Evolutionary conservation across 2,113 vertebrate species (phyloP), one percentile per base, ranked within the genome.

Genomic region (Cheilinus undulatus): DNA sequence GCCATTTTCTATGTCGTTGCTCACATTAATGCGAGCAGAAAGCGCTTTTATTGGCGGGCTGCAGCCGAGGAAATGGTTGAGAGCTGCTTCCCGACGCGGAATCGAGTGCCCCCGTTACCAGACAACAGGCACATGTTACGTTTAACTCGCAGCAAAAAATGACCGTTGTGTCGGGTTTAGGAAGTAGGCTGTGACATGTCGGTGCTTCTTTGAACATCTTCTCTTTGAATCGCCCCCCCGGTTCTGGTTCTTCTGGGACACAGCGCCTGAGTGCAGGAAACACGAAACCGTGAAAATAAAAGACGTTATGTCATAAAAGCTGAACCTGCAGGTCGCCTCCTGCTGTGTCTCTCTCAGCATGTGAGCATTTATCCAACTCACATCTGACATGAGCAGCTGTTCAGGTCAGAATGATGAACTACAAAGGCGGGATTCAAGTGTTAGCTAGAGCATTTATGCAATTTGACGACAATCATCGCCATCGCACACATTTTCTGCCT

Each of bases 1-100:
- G 92, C 85, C 82, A 92, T 93, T 92, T 92, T 93, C 90, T 86
- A 30, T 79, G 69, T 51, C 80, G 78, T 62, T 51, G 56, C 57
- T 82, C 72, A 46, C 79, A 57, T 73, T 77, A 68, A 82, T 58
- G 68, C 72, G 62, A 56, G 50, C 57, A 49, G 61, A 81, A 63
- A 82, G 84, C 83, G 26, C 38, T 45, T 85, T 71, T 60, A 69
- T 76, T 77, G 71, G 57, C 58, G 69, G 61, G 75, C 62, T 74
- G 77, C 53, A 48, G 59, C 71, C 54, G 64, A 87, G 83, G 86
- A 91, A 91, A 88, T 90, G 89, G 88, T 81, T 67, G 80, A 64
- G 66, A 62, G 77, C 51, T n/a, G 50, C 36, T 1, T 34, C 19
- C 28, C 57, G n/a, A n/a, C n/a, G n/a, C n/a, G n/a, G n/a, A n/a